A percentile compares a stretch with the other conserved stretches of the same genome.
Conservation (phyloP, 2,888 invertebrate genomes). For the Torymus tubicola region DNA sequence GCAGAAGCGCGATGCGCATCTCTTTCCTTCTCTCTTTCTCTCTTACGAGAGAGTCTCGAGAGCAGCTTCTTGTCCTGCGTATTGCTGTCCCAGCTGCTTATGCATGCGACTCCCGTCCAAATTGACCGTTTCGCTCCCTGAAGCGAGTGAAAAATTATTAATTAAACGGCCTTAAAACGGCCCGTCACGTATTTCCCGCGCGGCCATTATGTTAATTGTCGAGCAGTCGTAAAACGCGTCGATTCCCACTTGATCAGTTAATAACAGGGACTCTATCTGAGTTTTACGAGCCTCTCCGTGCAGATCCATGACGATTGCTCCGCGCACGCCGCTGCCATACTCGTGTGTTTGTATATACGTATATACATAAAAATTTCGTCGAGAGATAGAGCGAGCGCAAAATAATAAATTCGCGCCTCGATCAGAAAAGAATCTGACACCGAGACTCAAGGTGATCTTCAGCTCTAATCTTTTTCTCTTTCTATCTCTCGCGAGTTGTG, state of each 20-base stretch:
- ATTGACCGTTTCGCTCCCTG: conserved; percentile 31
- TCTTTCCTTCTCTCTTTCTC: not conserved
- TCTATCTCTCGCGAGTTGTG: no score
- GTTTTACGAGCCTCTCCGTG: conserved; percentile 25
- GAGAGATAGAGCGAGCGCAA: conserved; percentile 1
- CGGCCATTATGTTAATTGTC: not conserved
- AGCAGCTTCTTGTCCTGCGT: no score
- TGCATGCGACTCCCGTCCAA: conserved; percentile 32
- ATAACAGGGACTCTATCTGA: conserved; percentile 20
- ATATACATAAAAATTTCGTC: not conserved
- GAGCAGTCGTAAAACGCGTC: conserved; percentile 33
- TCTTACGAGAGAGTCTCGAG: no score
- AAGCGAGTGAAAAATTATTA: conserved; percentile 47
- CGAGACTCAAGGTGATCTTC: conserved; percentile 62
- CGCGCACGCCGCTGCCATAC: not conserved
- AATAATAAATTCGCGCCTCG: conserved; percentile 60
- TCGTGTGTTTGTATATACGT: not conserved
- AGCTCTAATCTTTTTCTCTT: conserved; percentile 45
- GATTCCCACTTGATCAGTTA: conserved; percentile 36
- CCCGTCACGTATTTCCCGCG: not conserved
- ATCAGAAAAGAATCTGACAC: conserved; percentile 66
- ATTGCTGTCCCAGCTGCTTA: conserved; percentile 1
- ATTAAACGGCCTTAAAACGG: conserved; percentile 32
- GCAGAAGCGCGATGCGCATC: conserved; percentile 18
- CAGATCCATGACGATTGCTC: not conserved